These are phyloP conservation scores for Drosophila paranaensis DNA, from an alignment of 2,888 invertebrate genomes.

Conservation along the genomic window DNA sequence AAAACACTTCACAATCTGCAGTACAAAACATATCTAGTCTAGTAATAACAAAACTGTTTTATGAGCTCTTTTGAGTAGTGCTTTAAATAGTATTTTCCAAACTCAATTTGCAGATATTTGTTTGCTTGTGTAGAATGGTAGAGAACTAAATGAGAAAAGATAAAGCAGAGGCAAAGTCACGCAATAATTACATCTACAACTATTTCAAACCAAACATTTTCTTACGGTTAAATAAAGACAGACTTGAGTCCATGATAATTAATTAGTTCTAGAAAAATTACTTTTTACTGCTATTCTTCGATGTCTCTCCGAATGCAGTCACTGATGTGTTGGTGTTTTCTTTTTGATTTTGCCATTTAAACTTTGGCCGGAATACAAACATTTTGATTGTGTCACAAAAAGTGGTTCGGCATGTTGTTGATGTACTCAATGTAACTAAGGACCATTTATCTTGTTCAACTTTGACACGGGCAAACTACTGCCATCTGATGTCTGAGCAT, in stretches of 20 bases:
- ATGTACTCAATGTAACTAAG: slow-evolving; percentile 49
- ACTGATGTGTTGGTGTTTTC: neutral
- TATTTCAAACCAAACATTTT: neutral
- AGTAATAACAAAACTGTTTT: neutral
- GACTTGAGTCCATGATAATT: neutral
- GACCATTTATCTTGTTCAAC: slow-evolving; percentile 75
- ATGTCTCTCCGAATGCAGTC: neutral
- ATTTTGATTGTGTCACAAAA: slow-evolving; percentile 43
- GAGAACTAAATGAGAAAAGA: neutral
- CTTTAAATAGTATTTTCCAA: neutral
- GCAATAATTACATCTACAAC: neutral
- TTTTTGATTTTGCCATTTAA: slow-evolving; percentile 15
- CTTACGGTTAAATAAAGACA: neutral
- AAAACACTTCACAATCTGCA: neutral
- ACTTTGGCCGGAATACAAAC: slow-evolving; percentile 39
- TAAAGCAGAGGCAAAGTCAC: neutral
- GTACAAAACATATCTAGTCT: neutral
- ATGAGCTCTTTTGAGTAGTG: neutral
- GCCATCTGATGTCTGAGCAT: slow-evolving; percentile 63
- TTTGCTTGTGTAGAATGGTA: neutral
- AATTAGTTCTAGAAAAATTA: neutral
- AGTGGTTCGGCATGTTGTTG: slow-evolving; percentile 45
- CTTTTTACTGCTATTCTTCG: neutral
- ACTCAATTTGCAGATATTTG: neutral
- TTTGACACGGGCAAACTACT: slow-evolving; percentile 67